phyloP scores from a whole-genome alignment of 2,113 vertebrate species.

The Scatophagus argus region DNA sequence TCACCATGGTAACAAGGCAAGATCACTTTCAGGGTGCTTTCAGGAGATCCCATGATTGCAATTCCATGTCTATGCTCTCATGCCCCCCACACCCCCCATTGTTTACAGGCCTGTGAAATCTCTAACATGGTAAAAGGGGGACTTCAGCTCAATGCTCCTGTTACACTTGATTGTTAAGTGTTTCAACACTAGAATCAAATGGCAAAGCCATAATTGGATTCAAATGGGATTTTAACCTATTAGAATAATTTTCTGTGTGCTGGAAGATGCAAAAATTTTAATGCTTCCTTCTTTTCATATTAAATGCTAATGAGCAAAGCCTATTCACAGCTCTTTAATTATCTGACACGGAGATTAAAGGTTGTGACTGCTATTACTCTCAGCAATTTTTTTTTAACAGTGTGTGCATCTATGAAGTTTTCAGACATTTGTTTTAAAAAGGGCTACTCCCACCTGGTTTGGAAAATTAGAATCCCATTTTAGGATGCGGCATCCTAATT shows the following conservation, averaged over 20 bases:
- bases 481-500: not conserved
- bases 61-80: conserved; percentile 19
- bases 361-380: conserved; percentile 41
- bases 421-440: conserved; percentile 1
- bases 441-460: not conserved
- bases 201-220: conserved; percentile 73
- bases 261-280: conserved; percentile 59
- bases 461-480: conserved; percentile 24
- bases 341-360: conserved; percentile 48
- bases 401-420: conserved; percentile 5
- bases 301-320: conserved; percentile 59
- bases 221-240: conserved; percentile 74
- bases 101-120: conserved; percentile 62
- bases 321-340: conserved; percentile 42
- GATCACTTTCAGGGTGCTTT: conserved; percentile 35
- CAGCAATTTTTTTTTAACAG: not conserved
- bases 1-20: conserved; percentile 63
- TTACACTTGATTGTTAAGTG: conserved; percentile 62
- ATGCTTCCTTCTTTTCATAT: conserved; percentile 52
- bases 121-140: conserved; percentile 53
- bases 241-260: conserved; percentile 63
- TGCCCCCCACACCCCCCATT: conserved; percentile 24
- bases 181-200: conserved; percentile 54
- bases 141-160: conserved; percentile 66
- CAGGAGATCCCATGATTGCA: conserved; percentile 50